Evolutionary conservation across 2,888 invertebrate genomes (phyloP), one percentile per base, ranked within the genome.

Genomic region (Bellardia pandia): DNA sequence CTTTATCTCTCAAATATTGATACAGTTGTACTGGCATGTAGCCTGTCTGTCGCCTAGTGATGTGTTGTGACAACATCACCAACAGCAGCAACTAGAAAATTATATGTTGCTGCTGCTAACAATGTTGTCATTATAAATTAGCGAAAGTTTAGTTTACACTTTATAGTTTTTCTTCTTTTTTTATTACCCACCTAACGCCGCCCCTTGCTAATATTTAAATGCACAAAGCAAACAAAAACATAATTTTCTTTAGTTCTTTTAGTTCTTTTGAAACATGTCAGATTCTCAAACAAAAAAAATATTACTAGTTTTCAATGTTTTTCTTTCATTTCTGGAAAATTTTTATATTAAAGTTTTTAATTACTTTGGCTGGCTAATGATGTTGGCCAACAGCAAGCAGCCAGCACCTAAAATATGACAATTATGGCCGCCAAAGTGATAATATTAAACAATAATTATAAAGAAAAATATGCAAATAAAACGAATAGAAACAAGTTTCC

Each of bases 311-410:
- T 78, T 42, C 48, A 48, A 48, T 60, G 23, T 62, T 75, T 77
- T 23, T 23, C 51, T 30, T 69, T 64, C 33, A 1, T 48, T 64
- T 64, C 64, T 74, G n/a, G 42, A 23, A 56, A 13, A 13, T 60
- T 51, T 48, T 80, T 66, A 13, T 66, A 53, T 75, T 69, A 77
- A 87, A 87, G 78, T 87, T 87, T 86, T 78, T 81, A 87, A 87
- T 85, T 87, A 87, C 85, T 87, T 83, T 75, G 85, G 74, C 64
- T 58, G 74, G 78, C 87, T 87, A 87, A 87, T 87, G 77, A 87
- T 87, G 87, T 81, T 85, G 81, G 62, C 77, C 53, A 77, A 71
- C 71, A 76, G 53, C 62, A 77, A 77, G 45, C 69, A 60, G 53
- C 74, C 84, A 45, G 45, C 45, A 45, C 13, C 11, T 45, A 45